Conservation (phyloP, 2,888 invertebrate species). For the Thecocarcelia acutangulata region DNA sequence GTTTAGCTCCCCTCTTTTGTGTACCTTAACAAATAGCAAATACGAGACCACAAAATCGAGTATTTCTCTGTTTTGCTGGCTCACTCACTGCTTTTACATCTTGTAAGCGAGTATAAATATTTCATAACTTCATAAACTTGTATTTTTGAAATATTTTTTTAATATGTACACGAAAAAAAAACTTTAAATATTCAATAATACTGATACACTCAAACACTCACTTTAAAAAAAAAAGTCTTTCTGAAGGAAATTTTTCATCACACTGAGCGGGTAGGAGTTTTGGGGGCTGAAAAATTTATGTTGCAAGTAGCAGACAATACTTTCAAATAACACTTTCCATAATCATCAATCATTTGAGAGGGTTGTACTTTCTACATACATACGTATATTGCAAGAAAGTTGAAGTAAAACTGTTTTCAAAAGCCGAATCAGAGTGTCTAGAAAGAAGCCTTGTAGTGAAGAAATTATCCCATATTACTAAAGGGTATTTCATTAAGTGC, state of each 20-base stretch:
- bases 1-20: constrained; percentile 1
- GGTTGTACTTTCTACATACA: neutral
- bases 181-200: neutral
- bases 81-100: constrained; percentile 20
- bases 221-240: neutral
- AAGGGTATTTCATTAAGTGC: no score
- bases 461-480: no score
- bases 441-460: no score
- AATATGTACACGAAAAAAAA: neutral
- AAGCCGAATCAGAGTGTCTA: no score
- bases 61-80: constrained; percentile 18
- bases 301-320: neutral
- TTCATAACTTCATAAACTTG: constrained; percentile 43
- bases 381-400: no score
- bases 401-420: no score
- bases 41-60: no score
- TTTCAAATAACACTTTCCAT: constrained; percentile 1
- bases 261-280: neutral
- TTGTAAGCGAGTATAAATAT: constrained; percentile 46
- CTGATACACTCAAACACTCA: constrained; percentile 2
- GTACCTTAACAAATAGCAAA: constrained; percentile 11
- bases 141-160: constrained; percentile 25
- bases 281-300: constrained; percentile 9
- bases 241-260: neutral
- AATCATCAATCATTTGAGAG: constrained; percentile 1